Percentiles rank a stretch among this genome's conserved stretches.
Evolutionary conservation across 2,113 vertebrate species (phyloP).

Genomic region (Gymnorhina tibicen): DNA sequence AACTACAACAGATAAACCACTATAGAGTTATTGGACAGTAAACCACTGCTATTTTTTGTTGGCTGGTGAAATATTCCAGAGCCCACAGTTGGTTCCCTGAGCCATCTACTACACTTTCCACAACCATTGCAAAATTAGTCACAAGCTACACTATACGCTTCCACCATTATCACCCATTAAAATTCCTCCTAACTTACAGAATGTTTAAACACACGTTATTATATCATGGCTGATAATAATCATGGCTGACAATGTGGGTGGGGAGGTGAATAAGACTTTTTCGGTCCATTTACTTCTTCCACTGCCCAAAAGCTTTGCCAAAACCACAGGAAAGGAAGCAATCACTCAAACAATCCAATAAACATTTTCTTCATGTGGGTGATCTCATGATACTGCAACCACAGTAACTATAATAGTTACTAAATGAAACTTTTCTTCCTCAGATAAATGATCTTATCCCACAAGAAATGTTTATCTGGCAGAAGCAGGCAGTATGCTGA

Average conservation of each 20-base stretch:
- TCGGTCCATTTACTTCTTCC: slow-evolving; percentile 49
- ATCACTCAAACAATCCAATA: slow-evolving; percentile 58
- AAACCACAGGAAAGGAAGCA: slow-evolving; percentile 47
- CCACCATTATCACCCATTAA: slow-evolving; percentile 45
- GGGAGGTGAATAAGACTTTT: slow-evolving; percentile 15
- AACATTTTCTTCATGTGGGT: slow-evolving; percentile 58
- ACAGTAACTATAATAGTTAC: slow-evolving; percentile 7
- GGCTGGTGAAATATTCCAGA: not conserved
- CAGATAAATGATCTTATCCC: slow-evolving; percentile 8
- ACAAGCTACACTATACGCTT: not conserved
- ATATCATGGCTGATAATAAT: slow-evolving; percentile 34
- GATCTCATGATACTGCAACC: slow-evolving; percentile 36
- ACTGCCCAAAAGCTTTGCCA: slow-evolving; percentile 31
- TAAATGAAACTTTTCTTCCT: not conserved
- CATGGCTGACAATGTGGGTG: slow-evolving; percentile 43
- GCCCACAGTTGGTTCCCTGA: not conserved
- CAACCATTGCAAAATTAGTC: not conserved
- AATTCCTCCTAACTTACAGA: slow-evolving; percentile 45
- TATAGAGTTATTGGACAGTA: not conserved
- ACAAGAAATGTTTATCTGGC: slow-evolving; percentile 10
- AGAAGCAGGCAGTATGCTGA: not conserved
- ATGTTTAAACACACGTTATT: slow-evolving; percentile 30
- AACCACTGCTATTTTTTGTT: not conserved
- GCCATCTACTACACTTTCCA: not conserved
- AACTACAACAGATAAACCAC: not conserved